Evolutionary conservation across 35 echinoderm and acorn worm species (phyloP).

Genomic region (Patiria miniata): DNA sequence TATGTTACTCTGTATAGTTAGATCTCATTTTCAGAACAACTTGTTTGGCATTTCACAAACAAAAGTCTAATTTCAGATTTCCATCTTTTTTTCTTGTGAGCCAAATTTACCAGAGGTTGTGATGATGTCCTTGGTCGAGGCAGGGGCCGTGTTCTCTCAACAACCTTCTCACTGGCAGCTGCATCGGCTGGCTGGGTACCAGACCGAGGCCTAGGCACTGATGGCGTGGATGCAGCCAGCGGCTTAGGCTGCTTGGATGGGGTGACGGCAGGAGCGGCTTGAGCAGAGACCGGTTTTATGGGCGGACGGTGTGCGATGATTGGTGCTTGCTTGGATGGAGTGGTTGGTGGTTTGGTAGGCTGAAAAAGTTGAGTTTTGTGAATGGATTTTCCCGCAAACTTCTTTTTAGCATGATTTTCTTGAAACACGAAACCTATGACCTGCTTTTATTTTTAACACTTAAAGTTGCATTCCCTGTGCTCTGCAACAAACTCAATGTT

Average conservation of each 20-base stretch:
- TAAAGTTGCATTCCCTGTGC: too few relatives aligned
- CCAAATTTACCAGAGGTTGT: background rate
- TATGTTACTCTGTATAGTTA: too few relatives aligned
- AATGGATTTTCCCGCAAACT: too few relatives aligned
- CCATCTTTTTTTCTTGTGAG: too few relatives aligned
- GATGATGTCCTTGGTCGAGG: conserved; percentile 18
- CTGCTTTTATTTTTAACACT: too few relatives aligned
- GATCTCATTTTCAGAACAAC: too few relatives aligned
- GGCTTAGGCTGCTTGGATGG: background rate
- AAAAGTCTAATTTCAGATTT: background rate
- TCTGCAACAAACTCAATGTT: too few relatives aligned
- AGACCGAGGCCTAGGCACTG: background rate
- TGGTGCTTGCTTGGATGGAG: conserved; percentile 23
- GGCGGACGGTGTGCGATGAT: background rate
- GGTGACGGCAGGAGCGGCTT: conserved; percentile 9
- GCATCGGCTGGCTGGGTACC: background rate
- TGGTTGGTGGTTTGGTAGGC: conserved; percentile 9
- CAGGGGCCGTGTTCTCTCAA: background rate
- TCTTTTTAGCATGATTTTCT: too few relatives aligned
- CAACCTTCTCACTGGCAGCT: background rate
- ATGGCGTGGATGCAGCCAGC: conserved; percentile 23
- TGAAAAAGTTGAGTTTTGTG: background rate
- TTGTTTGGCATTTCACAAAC: background rate
- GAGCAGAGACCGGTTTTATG: conserved; percentile 21
- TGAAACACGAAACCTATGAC: too few relatives aligned